phyloP scores from a whole-genome alignment of 2,797 vertebrate species.

The Molossus molossus region DNA sequence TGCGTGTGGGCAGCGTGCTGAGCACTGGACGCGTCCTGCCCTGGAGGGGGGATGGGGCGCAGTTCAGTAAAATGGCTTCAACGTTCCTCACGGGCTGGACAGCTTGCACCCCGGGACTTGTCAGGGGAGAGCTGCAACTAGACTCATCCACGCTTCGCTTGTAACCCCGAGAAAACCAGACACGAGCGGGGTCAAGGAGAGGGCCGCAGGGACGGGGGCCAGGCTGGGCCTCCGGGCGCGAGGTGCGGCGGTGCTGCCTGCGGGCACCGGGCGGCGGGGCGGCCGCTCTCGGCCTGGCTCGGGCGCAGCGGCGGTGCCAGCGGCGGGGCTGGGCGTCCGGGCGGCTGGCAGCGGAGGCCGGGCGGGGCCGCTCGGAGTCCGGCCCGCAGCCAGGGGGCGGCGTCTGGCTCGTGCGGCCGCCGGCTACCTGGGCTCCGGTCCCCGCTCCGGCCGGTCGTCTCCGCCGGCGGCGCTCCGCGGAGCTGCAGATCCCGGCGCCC shows the following conservation, averaged over 20 bases:
- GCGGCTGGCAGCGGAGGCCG: background rate
- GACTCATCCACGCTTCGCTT: background rate
- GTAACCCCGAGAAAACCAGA: background rate
- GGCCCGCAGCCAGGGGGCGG: slow-evolving; percentile 46
- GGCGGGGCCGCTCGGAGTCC: background rate
- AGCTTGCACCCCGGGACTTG: background rate
- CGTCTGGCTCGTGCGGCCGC: background rate
- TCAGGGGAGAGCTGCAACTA: background rate
- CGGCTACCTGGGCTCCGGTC: background rate
- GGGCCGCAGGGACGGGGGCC: background rate
- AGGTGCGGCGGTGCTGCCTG: background rate
- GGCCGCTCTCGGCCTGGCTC: background rate
- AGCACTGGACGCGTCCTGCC: no score
- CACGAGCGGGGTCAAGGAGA: background rate
- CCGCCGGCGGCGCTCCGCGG: background rate
- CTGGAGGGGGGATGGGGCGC: background rate
- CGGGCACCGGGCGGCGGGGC: background rate
- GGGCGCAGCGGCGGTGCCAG: background rate
- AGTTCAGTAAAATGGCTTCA: background rate
- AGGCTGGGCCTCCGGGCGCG: background rate
- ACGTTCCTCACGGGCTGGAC: background rate
- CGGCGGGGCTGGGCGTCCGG: background rate
- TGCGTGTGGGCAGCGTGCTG: no score
- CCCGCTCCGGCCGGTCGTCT: background rate
- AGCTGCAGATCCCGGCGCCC: background rate